Evolutionary conservation across 2,888 invertebrate genomes (phyloP).

Genomic region (Zaprionus obscuricornis): DNA sequence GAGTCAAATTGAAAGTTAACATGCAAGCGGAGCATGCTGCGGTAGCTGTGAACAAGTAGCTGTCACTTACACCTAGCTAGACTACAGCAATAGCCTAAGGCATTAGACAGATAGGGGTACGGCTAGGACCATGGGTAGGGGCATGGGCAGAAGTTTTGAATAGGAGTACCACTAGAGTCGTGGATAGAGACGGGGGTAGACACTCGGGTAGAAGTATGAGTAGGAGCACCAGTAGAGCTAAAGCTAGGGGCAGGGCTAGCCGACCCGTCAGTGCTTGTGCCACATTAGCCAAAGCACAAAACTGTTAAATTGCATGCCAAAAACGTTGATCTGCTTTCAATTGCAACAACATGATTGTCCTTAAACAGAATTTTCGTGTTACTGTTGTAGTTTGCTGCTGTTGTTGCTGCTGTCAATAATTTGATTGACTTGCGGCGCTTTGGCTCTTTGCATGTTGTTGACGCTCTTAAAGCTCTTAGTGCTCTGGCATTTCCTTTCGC

Average conservation of each 20-base stretch:
- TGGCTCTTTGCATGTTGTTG: conserved; percentile 63
- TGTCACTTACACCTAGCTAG: conserved; percentile 46
- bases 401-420: conserved; percentile 62
- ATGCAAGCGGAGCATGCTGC: conserved; percentile 55
- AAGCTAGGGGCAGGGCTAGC: neutral
- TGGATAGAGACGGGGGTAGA: neutral
- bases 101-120: neutral
- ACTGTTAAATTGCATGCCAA: conserved; percentile 43
- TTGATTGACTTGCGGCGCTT: conserved; percentile 76
- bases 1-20: conserved; percentile 68
- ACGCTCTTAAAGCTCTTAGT: too few relatives aligned
- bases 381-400: conserved; percentile 22
- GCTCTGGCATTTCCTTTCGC: conserved; percentile 53
- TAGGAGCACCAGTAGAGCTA: neutral
- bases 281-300: conserved; percentile 59
- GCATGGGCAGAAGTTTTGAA: too few relatives aligned
- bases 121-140: neutral
- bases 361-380: conserved; percentile 63
- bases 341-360: conserved; percentile 66
- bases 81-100: conserved; percentile 6
- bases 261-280: conserved; percentile 31
- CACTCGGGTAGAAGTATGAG: neutral
- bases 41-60: conserved; percentile 46
- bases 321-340: conserved; percentile 51
- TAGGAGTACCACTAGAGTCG: neutral